Base-by-base conservation (phyloP, 2,113 vertebrate genomes). In the Acanthochromis polyacanthus region DNA sequence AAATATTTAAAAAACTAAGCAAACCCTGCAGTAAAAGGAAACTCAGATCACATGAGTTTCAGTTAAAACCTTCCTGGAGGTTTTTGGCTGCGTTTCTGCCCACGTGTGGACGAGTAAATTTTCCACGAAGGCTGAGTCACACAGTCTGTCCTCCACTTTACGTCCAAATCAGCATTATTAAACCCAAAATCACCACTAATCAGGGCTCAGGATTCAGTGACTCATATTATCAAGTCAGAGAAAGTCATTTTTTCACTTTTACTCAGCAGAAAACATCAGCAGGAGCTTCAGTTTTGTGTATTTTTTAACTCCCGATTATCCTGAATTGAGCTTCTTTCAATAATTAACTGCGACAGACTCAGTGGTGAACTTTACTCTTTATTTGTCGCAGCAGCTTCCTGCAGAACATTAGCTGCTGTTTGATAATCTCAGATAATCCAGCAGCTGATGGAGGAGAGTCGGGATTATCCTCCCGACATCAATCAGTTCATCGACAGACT, bases 341-440 rank as follows among this genome's bases (percentile, higher is more conserved):
- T 82, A 71, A 75, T 75, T 66, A 65, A 74, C 70, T 59, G 50
- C 0, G 3, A 36, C 5, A 32, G 3, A 64, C 25, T 62, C 36
- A 60, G 53, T 45, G 38, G 61, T 78, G 73, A 87, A 61, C 85
- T 80, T 86, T 71, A 58, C 48, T n/a, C 69, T 19, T 11, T 75
- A 40, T 69, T 62, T 61, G 8, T 43, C 2, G 19, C 28, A 23
- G 36, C 19, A 1, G 12, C 78, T 65, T 63, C 57, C 23, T 63
- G 22, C 14, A 32, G 25, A 76, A 46, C 20, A 45, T 71, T 52
- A 50, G 72, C 67, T 71, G 80, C 67, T 79, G 85, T 89, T 90
- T 87, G 78, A 80, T 85, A 62, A 45, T 72, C 71, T 30, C 38
- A 66, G 80, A 74, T 91, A 83, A 92, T 89, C 91, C 81, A 67